Conservation (phyloP, 2,797 vertebrate species). For the Pseudomugil gertrudae region DNA sequence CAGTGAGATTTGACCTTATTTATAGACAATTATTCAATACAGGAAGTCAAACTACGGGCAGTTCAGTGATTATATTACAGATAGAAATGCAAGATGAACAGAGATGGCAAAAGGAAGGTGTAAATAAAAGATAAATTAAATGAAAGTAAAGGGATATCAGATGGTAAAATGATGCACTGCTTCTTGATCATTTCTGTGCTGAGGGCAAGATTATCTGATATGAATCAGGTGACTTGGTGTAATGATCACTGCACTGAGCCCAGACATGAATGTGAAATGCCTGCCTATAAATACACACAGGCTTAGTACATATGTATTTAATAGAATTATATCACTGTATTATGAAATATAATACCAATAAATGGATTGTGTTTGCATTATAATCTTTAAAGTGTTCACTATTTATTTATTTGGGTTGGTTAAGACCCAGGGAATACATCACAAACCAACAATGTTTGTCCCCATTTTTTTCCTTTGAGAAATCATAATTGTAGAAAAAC, state of each 20-base stretch:
- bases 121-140: background rate
- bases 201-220: constrained; percentile 26
- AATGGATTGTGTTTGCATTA: constrained; percentile 74
- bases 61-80: constrained; percentile 13
- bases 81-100: background rate
- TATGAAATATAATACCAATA: constrained; percentile 72
- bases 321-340: constrained; percentile 65
- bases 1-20: constrained; percentile 24
- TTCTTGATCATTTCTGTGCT: constrained; percentile 19
- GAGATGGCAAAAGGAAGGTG: background rate
- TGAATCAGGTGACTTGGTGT: constrained; percentile 20
- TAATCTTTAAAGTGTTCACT: constrained; percentile 19
- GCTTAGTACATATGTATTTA: constrained; percentile 72
- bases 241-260: constrained; percentile 65
- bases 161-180: constrained; percentile 11
- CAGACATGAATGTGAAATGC: constrained; percentile 72
- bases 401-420: background rate
- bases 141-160: constrained; percentile 10
- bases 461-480: background rate
- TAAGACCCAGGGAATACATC: background rate
- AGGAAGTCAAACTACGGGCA: constrained; percentile 16
- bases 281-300: constrained; percentile 64
- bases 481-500: background rate
- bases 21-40: constrained; percentile 19
- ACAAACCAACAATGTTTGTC: too few relatives aligned